Evolutionary conservation across 2,888 invertebrate genomes (phyloP), one percentile per base, ranked within the genome.

Genomic region (Coecobrya sp.): DNA sequence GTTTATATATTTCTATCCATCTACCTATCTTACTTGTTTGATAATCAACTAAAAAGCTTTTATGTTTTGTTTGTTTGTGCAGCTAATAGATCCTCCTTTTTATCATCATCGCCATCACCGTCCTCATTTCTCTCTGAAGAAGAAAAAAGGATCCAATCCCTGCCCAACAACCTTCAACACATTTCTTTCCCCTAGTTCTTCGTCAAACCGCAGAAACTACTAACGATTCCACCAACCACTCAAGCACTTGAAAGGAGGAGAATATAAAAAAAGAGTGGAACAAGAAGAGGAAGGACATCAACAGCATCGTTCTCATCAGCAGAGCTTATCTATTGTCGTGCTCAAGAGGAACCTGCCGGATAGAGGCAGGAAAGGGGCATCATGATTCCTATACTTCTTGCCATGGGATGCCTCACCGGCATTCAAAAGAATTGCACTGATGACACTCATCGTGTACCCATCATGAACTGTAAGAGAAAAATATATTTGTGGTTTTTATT

Each of bases 321-420:
- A 30, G n/a, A n/a, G 82, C 42, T 30, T 59, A 42, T 30, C 36
- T 30, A 59, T 82, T 36, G 36, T 36, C 7, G n/a, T 27, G 55
- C 59, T 52, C 22, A 52, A 52, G 55, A 22, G 42, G 22, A 59
- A 52, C 1, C 10, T 25, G 8, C 42, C 27, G 52, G 55, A 30
- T 36, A 30, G 11, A 30, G n/a, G 10, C 19, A 36, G 49, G 65
- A 81, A 81, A 49, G 62, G 85, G 86, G 76, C 88, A 92, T 22
- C 27, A 94, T 94, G 94, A 93, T 94, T 70, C 95, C 95, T 7
- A 92, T 94, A 65, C 86, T 95, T n/a, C 68, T 94, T 52, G 93
- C 93, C 10, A 87, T 95, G 85, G 93, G 93, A 68, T 95, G 95
- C 86, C 87, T 95, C 49, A 95, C 95, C 22, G 93, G 93, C 79